Conservation (phyloP, 1,140 invertebrate genomes). For the Zaprionus inermis region DNA sequence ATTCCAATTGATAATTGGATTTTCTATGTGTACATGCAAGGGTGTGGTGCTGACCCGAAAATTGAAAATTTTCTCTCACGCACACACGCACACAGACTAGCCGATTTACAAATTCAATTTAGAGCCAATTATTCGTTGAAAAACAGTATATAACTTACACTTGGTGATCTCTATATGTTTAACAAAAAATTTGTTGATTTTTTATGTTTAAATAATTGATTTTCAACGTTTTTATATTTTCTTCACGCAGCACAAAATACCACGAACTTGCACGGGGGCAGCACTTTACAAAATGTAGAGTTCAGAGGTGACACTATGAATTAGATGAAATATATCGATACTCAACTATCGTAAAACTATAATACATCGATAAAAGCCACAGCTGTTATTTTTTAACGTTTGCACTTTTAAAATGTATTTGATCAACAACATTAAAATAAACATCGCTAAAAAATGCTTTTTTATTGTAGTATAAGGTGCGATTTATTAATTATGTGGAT, state of each 20-base stretch:
- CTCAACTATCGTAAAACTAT: background rate
- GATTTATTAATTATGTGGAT: background rate
- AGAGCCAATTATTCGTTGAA: conserved; percentile 15
- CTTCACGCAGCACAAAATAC: conserved; percentile 55
- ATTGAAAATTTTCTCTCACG: conserved; percentile 65
- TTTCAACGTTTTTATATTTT: conserved; percentile 52
- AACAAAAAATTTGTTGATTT: conserved; percentile 51
- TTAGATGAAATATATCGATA: conserved; percentile 21
- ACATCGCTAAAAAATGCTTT: background rate
- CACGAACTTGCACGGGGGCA: conserved; percentile 65
- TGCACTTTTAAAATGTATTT: background rate
- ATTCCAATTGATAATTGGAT: conserved; percentile 62
- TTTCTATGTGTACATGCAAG: conserved; percentile 53
- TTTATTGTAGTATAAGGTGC: background rate
- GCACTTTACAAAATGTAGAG: conserved; percentile 59
- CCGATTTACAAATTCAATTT: conserved; percentile 51
- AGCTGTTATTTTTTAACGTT: background rate
- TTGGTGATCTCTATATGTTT: conserved; percentile 48
- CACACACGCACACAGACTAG: conserved; percentile 39
- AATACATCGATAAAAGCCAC: background rate
- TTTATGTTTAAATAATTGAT: conserved; percentile 57
- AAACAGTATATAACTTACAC: conserved; percentile 65
- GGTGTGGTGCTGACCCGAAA: conserved; percentile 83
- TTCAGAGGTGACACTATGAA: conserved; percentile 3
- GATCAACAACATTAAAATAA: background rate